phyloP scores from a whole-genome alignment of 2,113 vertebrate species.

The Leptosomus discolor region DNA sequence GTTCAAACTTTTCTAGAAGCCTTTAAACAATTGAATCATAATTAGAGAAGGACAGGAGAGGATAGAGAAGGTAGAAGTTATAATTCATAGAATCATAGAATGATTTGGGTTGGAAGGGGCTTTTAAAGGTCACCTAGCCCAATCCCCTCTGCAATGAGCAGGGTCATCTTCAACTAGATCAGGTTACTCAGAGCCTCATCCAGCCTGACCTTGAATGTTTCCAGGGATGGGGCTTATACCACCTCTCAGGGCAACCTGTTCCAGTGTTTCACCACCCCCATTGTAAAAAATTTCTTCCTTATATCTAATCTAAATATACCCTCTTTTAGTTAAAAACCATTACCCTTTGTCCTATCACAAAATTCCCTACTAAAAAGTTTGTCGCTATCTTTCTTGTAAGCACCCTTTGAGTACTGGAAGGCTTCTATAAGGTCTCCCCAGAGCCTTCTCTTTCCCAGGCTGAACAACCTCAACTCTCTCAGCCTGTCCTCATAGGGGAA shows the following conservation, averaged over 20 bases:
- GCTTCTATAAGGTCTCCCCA: no score
- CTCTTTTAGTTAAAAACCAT: not conserved
- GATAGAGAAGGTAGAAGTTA: rapidly evolving
- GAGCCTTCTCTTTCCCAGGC: no score
- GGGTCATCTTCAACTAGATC: not conserved
- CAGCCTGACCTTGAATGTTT: not conserved
- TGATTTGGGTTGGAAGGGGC: not conserved
- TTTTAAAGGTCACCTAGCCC: not conserved
- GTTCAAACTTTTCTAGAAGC: not conserved
- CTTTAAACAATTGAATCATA: rapidly evolving
- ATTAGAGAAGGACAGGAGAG: not conserved
- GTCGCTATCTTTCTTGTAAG: not conserved
- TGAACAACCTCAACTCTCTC: no score
- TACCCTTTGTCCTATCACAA: not conserved
- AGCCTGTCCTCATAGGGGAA: not conserved
- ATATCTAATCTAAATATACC: not conserved
- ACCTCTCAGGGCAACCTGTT: not conserved
- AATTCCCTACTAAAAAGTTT: not conserved
- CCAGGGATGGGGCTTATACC: not conserved
- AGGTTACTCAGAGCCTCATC: not conserved
- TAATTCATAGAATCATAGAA: not conserved
- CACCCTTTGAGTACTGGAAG: not conserved
- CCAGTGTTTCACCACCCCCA: not conserved
- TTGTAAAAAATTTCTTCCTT: no score
- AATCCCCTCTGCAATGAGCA: no score